A percentile compares a stretch with the other conserved stretches of the same genome.
Conservation (phyloP, 2,797 vertebrate species). For the Furcifer pardalis region DNA sequence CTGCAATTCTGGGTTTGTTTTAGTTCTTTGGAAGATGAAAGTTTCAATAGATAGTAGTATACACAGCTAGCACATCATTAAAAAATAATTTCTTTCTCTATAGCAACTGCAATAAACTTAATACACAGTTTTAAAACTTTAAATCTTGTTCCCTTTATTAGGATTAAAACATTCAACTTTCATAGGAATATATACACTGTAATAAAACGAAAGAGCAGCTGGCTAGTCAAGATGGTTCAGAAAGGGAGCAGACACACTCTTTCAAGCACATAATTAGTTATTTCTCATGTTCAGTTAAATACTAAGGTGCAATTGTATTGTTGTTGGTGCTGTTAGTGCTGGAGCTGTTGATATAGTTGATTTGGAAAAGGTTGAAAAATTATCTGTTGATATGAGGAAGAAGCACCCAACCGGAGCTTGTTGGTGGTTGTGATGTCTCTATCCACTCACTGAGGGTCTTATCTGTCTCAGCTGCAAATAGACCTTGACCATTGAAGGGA, state of each 20-base stretch:
- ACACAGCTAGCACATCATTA: neutral
- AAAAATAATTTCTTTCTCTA: slow-evolving; percentile 7
- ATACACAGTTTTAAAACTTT: neutral
- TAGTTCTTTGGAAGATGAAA: neutral
- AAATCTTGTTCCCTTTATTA: neutral
- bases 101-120: neutral
- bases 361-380: too few relatives aligned
- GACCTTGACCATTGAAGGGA: too few relatives aligned
- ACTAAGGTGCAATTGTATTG: neutral
- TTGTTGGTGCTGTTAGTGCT: too few relatives aligned
- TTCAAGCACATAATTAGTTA: neutral
- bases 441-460: too few relatives aligned
- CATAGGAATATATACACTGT: neutral
- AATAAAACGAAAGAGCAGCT: neutral
- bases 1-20: neutral
- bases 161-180: neutral
- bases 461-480: too few relatives aligned
- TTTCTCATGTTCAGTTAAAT: neutral
- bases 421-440: too few relatives aligned
- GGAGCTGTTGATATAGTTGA: too few relatives aligned
- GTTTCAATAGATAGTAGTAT: neutral
- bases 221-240: neutral
- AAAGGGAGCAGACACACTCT: neutral
- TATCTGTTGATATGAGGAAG: too few relatives aligned
- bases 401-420: too few relatives aligned